A percentile compares a stretch with the other conserved stretches of the same genome.
Evolutionary conservation across 2,797 vertebrate species (phyloP).

Genomic region (Threskiornis aethiopicus): DNA sequence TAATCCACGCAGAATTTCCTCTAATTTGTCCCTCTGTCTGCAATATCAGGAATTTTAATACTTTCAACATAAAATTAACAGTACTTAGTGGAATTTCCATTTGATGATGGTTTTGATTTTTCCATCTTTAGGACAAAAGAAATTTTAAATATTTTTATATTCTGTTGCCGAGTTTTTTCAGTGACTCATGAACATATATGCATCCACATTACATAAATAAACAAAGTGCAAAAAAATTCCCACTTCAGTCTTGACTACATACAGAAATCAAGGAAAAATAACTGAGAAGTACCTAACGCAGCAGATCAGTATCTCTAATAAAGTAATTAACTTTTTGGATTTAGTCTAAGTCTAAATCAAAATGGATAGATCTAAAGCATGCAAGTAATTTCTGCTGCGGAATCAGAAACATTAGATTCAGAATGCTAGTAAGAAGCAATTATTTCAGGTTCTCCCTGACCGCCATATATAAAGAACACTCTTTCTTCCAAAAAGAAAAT

Average conservation of each 20-base stretch:
- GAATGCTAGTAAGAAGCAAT: not conserved
- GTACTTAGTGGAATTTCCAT: not conserved
- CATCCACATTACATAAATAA: not conserved
- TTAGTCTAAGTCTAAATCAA: not conserved
- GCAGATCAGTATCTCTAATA: not conserved
- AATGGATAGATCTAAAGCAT: not conserved
- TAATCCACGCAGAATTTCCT: slow-evolving; percentile 92
- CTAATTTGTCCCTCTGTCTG: slow-evolving; percentile 96
- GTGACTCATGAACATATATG: not conserved
- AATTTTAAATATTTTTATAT: not conserved
- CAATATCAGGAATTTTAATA: slow-evolving; percentile 13
- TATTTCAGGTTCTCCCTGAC: not conserved
- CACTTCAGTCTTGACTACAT: not conserved
- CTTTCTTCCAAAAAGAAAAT: not conserved
- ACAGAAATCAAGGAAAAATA: not conserved
- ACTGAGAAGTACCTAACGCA: not conserved
- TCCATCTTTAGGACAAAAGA: not conserved
- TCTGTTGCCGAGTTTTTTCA: not conserved
- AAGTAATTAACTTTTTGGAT: not conserved
- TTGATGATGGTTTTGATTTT: not conserved
- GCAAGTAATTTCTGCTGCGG: not conserved
- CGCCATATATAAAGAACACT: not conserved
- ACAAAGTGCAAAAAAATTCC: not conserved
- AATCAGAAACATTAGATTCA: not conserved
- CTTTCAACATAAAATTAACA: not conserved